These are phyloP conservation scores for Doryteuthis pealeii DNA, from an alignment of 1,140 invertebrate species.

Conservation along the genomic window DNA sequence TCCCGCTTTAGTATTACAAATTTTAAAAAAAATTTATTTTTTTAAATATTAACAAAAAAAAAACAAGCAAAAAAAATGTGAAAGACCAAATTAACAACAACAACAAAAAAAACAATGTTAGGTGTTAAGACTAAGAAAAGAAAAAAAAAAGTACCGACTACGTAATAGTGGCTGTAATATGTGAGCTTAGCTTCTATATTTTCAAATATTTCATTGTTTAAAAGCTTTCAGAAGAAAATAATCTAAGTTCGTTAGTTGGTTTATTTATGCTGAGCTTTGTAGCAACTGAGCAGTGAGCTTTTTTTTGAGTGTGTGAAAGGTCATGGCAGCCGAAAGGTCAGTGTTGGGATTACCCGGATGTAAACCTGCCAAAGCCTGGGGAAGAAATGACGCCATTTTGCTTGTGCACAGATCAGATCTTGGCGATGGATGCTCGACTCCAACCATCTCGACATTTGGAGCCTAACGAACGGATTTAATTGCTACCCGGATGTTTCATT, in stretches of 20 bases:
- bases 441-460: neutral
- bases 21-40: too few relatives aligned
- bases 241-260: neutral
- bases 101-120: too few relatives aligned
- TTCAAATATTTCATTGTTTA: neutral
- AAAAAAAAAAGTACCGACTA: too few relatives aligned
- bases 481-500: conserved; percentile 9
- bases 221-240: neutral
- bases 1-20: too few relatives aligned
- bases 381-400: conserved; percentile 9
- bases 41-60: too few relatives aligned
- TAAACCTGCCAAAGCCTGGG: conserved; percentile 1
- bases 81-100: too few relatives aligned
- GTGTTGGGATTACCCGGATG: conserved; percentile 8
- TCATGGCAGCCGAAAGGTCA: conserved; percentile 2
- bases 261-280: neutral
- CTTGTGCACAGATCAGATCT: neutral
- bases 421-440: neutral
- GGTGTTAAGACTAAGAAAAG: too few relatives aligned
- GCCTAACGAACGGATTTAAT: conserved; percentile 6
- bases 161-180: neutral
- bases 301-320: neutral
- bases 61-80: too few relatives aligned
- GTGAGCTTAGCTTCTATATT: neutral
- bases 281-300: neutral